Evolutionary conservation across 2,888 invertebrate genomes (phyloP), one percentile per base, ranked within the genome.

Genomic region (Rhamnusium bicolor): DNA sequence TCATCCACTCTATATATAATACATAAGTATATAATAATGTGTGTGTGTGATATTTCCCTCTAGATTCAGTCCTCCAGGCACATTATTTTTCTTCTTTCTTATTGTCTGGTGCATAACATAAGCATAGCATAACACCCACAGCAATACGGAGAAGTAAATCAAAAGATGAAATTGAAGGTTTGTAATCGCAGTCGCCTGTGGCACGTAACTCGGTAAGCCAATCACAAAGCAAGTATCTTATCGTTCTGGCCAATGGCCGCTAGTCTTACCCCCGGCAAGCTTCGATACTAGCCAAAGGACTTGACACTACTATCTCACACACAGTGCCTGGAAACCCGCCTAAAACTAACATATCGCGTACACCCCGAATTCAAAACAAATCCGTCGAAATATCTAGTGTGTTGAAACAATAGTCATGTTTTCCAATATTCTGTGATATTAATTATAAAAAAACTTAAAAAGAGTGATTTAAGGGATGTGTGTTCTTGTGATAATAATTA

Each of bases 171-270:
- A 86, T 87, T 86, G 86, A 85, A 85, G 86, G 86, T 86, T 85
- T 85, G 83, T 84, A 84, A 86, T 85, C 86, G 85, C 82, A 80
- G 84, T 84, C 81, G 85, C 86, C 85, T 79, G 83, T 82, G 86
- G 86, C 85, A 84, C 85, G 86, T 84, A 86, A 85, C 86, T 85
- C 86, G 86, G 86, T 85, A 86, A 84, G 85, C 87, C 87, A 87
- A 87, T 86, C 83, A 85, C 85, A 84, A 82, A 81, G 84, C 86
- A 83, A 81, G 82, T 83, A 83, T 81, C 83, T 81, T 83, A 82
- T 80, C 81, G 84, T 81, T 83, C 85, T 85, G 86, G 86, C 87
- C 88, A 88, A 88, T 88, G 87, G 87, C 87, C 88, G 86, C 84
- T 82, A 85, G 87, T 85, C 84, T 85, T 85, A 83, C 85, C 86